Base-by-base conservation (phyloP, 2,113 vertebrate genomes). In the Hemichromis elongatus region DNA sequence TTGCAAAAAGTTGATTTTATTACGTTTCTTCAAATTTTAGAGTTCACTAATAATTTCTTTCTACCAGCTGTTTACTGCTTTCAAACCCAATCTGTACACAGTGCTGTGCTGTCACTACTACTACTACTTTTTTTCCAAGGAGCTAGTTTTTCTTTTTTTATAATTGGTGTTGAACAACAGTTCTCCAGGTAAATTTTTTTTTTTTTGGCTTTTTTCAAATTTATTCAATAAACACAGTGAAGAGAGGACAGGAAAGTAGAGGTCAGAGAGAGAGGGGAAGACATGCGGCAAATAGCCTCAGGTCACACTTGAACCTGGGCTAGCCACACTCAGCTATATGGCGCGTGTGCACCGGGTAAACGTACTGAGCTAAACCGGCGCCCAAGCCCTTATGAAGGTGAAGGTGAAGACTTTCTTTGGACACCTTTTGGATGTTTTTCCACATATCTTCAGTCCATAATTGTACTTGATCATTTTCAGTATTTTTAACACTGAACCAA, bases 241-340 rank as follows among this genome's bases (percentile, higher is more conserved):
- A 37, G 30, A 63, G 59, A 0, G 10, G 1, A n/a, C 59, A 63
- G 2, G 33, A 37, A 63, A 5, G 19, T 18, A n/a, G 19, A 19
- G 19, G 59, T n/a, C 59, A 35, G 19, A 35, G 57, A 61, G 9
- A 2, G 57, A 61, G n/a, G n/a, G n/a, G n/a, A n/a, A 35, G 59
- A 12, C 30, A 35, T 12, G 30, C 0, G 0, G 18, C 0, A 7
- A n/a, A 7, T 1, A 18, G 35, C 6, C 30, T 1, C 6, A 3
- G 30, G 30, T n/a, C 0, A 2, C 0, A 33, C 56, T 33, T 5
- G 0, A 59, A 19, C 56, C 56, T 0, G 12, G 24, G 21, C 54
- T 0, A 6, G 57, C 2, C 4, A 1, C 30, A 35, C 0, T 35
- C 57, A 35, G 57, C 1, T 18, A 9, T 63, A 37, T 37, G 2